Evolutionary conservation across 2,113 vertebrate species (phyloP).

Genomic region (Lagopus leucura): DNA sequence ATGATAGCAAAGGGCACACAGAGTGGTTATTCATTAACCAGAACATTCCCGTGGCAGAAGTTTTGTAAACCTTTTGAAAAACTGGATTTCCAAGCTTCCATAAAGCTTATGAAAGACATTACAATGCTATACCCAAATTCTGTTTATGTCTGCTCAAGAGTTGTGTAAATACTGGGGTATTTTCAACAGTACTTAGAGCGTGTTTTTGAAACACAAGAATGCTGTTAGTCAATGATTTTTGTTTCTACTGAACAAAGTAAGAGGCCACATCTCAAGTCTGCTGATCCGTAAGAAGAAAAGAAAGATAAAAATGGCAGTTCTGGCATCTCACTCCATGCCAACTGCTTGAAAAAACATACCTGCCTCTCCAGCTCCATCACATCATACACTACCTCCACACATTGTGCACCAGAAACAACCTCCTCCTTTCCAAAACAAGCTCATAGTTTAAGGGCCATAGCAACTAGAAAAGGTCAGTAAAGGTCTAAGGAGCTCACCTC

Average conservation of each 20-base stretch:
- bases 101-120: neutral
- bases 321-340: neutral
- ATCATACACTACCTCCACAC: fast-evolving
- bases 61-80: slow-evolving; percentile 30
- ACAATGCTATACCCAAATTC: neutral
- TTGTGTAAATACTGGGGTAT: neutral
- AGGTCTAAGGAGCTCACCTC: neutral
- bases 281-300: neutral
- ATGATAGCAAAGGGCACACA: slow-evolving; percentile 43
- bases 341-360: neutral
- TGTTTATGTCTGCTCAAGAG: neutral
- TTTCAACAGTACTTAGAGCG: neutral
- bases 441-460: neutral
- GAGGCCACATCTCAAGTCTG: neutral
- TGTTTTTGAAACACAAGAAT: neutral
- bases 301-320: neutral
- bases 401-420: neutral
- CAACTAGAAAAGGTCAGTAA: neutral
- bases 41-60: slow-evolving; percentile 39
- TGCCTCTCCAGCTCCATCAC: no score
- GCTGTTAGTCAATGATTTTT: neutral
- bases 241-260: neutral
- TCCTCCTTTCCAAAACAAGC: neutral
- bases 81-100: neutral
- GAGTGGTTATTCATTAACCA: slow-evolving; percentile 59